These are phyloP conservation scores for Drosophila monieri DNA, from an alignment of 2,888 invertebrate genomes.

Conservation along the genomic window DNA sequence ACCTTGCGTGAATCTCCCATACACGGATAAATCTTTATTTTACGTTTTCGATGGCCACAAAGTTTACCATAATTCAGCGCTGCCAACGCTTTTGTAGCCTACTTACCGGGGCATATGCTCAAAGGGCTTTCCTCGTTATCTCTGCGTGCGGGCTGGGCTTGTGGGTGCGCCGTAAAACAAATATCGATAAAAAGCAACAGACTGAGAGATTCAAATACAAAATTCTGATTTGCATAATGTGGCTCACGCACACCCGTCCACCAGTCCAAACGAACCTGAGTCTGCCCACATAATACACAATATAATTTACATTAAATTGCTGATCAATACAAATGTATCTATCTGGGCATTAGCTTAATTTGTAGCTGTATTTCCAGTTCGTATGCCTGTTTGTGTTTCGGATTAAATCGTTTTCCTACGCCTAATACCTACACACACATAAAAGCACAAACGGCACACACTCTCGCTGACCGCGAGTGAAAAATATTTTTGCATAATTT, in stretches of 20 bases:
- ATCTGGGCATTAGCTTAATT: constrained; percentile 73
- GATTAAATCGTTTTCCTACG: constrained; percentile 65
- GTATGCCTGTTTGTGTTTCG: constrained; percentile 17
- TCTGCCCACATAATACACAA: constrained; percentile 57
- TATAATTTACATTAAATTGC: constrained; percentile 78
- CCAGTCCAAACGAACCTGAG: not conserved
- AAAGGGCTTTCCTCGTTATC: constrained; percentile 20
- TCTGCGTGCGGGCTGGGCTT: constrained; percentile 10
- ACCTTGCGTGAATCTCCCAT: constrained; percentile 15
- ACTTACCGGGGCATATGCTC: constrained; percentile 42
- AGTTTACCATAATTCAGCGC: constrained; percentile 32
- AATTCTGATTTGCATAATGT: constrained; percentile 71
- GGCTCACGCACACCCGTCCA: constrained; percentile 27
- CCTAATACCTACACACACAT: constrained; percentile 11
- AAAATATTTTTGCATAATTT: constrained; percentile 78
- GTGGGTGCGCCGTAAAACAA: constrained; percentile 56
- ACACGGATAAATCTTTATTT: constrained; percentile 27
- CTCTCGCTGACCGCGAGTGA: constrained; percentile 47
- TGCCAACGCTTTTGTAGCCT: constrained; percentile 32
- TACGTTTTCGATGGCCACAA: constrained; percentile 36
- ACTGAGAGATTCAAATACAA: constrained; percentile 56
- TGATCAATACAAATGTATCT: constrained; percentile 78
- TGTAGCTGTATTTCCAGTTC: constrained; percentile 49
- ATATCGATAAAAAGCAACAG: constrained; percentile 74
- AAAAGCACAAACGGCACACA: constrained; percentile 1